phyloP scores from a whole-genome alignment of 2,797 vertebrate species.

The Antrozous pallidus region DNA sequence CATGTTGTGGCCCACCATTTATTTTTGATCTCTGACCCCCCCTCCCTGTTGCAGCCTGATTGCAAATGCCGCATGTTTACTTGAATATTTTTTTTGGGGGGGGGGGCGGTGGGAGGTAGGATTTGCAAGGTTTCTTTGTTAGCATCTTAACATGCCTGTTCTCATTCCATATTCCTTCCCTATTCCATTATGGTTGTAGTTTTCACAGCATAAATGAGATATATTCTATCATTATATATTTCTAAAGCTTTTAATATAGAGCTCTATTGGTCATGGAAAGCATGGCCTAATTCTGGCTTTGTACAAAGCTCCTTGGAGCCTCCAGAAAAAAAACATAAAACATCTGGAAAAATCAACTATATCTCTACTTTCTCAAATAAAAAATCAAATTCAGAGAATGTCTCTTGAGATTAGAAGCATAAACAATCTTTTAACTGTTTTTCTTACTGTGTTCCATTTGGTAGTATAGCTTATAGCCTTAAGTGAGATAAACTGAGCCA shows the following conservation, averaged over 20 bases:
- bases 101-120: neutral
- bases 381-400: neutral
- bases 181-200: neutral
- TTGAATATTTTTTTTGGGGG: conserved; percentile 56
- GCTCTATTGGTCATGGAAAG: conserved; percentile 13
- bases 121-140: conserved; percentile 67
- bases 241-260: conserved; percentile 41
- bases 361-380: conserved; percentile 29
- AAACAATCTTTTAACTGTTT: conserved; percentile 39
- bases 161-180: conserved; percentile 53
- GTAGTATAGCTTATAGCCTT: neutral
- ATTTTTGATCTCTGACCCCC: conserved; percentile 93
- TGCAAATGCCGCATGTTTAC: conserved; percentile 69
- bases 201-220: conserved; percentile 57
- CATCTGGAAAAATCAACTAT: conserved; percentile 16
- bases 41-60: conserved; percentile 86
- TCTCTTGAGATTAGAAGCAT: neutral
- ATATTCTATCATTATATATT: neutral
- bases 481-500: conserved; percentile 2
- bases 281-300: conserved; percentile 46
- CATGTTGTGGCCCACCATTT: conserved; percentile 91
- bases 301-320: neutral
- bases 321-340: conserved; percentile 36
- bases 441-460: neutral
- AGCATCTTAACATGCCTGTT: conserved; percentile 64